These are phyloP conservation scores for Andrena trimmerana DNA, from an alignment of 2,888 invertebrate species.

Conservation along the genomic window DNA sequence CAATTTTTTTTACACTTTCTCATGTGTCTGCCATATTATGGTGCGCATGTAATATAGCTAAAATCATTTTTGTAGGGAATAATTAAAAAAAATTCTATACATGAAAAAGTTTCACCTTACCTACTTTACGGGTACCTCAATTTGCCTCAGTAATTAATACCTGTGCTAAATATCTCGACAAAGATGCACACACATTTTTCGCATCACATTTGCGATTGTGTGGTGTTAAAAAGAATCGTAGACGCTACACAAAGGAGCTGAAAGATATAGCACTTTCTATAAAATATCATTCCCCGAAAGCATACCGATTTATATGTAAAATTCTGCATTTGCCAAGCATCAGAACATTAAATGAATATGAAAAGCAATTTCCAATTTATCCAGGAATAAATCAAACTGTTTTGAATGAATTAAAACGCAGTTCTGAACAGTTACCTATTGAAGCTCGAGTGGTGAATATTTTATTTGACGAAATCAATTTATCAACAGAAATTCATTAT, in stretches of 20 bases:
- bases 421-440: neutral
- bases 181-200: neutral
- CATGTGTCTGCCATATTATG: too few relatives aligned
- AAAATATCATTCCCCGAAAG: neutral
- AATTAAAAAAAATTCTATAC: too few relatives aligned
- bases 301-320: neutral
- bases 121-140: too few relatives aligned
- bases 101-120: too few relatives aligned
- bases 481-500: neutral
- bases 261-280: neutral
- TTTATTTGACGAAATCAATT: neutral
- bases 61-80: too few relatives aligned
- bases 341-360: neutral
- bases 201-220: constrained; percentile 4
- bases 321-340: neutral
- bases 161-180: neutral
- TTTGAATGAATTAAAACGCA: neutral
- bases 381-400: neutral
- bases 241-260: neutral
- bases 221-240: neutral
- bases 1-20: too few relatives aligned
- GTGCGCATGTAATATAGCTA: too few relatives aligned
- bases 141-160: neutral
- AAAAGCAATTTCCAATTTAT: neutral
- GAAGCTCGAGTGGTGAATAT: neutral